Evolutionary conservation across 30 jellyfish, hydroid and myxozoan genomes (phyloP).

Genomic region (Rhopilema esculentum): DNA sequence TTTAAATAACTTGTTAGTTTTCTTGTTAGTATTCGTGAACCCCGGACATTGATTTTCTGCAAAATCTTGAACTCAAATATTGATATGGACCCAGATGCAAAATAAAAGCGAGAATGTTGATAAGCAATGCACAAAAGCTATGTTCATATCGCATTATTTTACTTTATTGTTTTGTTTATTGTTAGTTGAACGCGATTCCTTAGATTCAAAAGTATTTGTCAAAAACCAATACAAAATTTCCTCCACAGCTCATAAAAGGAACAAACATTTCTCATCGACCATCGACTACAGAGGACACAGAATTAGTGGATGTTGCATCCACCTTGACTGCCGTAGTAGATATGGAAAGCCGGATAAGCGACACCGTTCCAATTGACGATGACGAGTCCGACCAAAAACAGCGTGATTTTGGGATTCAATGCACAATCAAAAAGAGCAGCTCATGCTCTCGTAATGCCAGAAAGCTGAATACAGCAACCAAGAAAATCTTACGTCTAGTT

Average conservation of each 20-base stretch:
- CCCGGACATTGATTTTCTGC: background rate
- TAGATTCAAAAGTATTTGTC: background rate
- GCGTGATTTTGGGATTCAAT: background rate
- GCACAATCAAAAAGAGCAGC: background rate
- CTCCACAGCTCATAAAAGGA: background rate
- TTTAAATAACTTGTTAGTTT: background rate
- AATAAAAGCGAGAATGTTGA: background rate
- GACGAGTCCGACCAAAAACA: background rate
- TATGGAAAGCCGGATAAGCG: background rate
- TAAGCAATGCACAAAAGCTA: background rate
- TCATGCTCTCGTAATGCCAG: background rate
- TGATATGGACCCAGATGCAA: background rate
- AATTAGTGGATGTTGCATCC: background rate
- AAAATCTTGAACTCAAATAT: background rate
- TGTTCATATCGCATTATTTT: background rate
- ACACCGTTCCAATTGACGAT: background rate
- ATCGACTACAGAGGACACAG: background rate
- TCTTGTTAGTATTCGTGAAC: background rate
- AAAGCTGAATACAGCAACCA: background rate
- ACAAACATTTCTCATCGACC: background rate
- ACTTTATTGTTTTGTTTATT: background rate
- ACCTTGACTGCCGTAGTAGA: background rate
- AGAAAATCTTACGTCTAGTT: background rate
- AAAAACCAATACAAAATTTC: background rate
- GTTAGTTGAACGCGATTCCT: background rate